Evolutionary conservation across 2,797 vertebrate genomes (phyloP).

Genomic region (Danio albolineatus): DNA sequence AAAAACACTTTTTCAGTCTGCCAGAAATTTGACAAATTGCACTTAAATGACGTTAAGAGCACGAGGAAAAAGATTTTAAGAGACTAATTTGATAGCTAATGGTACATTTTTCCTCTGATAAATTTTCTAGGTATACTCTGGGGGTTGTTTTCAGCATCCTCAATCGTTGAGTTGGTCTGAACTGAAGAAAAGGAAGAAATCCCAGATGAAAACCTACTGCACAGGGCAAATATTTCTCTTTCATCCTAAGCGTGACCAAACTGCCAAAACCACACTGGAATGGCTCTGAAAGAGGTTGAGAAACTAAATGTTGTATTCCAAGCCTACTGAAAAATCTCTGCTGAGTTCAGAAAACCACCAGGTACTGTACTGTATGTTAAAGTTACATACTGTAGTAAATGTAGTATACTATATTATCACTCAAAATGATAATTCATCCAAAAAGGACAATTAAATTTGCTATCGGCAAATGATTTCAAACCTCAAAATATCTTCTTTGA

Average conservation of each 20-base stretch:
- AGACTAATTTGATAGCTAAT: neutral
- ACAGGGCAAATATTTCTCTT: slow-evolving; percentile 10
- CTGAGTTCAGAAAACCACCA: too few species aligned
- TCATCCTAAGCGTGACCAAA: neutral
- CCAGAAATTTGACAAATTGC: neutral
- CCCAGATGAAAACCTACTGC: neutral
- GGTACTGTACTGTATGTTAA: too few species aligned
- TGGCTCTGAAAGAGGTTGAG: neutral
- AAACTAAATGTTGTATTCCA: neutral
- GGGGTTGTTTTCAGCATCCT: neutral
- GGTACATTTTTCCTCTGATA: neutral
- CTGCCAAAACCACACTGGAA: neutral
- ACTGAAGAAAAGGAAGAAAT: neutral
- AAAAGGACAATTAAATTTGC: too few species aligned
- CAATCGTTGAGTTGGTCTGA: neutral
- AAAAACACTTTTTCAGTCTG: neutral
- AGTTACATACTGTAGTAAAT: too few species aligned
- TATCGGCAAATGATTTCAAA: too few species aligned
- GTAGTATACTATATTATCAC: too few species aligned
- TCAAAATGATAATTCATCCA: too few species aligned
- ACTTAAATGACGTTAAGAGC: neutral
- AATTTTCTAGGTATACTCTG: neutral
- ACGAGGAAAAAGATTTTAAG: neutral
- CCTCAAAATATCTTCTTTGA: too few species aligned
- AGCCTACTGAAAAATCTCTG: too few species aligned